These are phyloP conservation scores for Nansenia antarctica DNA, from an alignment of 2,113 vertebrate species.

Conservation along the genomic window DNA sequence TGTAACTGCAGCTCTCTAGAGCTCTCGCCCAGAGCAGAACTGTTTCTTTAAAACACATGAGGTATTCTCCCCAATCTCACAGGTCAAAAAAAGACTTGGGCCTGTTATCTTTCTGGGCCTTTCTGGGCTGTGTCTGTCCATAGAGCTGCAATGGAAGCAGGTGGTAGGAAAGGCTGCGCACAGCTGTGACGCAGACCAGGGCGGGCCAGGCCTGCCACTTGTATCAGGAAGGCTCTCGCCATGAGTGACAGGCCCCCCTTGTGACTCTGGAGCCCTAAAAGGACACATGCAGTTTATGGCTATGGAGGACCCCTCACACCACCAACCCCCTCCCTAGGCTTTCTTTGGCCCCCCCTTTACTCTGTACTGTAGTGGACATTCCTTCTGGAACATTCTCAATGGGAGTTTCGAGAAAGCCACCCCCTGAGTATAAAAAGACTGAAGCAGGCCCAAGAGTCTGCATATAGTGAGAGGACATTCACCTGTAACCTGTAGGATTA, in stretches of 20 bases:
- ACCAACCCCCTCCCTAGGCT: slow-evolving; percentile 26
- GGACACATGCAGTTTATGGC: slow-evolving; percentile 67
- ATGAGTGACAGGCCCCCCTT: slow-evolving; percentile 77
- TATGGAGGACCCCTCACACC: slow-evolving; percentile 30
- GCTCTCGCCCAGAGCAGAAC: no score
- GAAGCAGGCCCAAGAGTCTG: slow-evolving; percentile 19
- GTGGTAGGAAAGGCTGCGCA: slow-evolving; percentile 44
- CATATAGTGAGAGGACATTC: slow-evolving; percentile 39
- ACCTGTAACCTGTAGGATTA: slow-evolving; percentile 41
- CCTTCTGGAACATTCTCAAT: slow-evolving; percentile 78
- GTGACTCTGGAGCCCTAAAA: slow-evolving; percentile 75
- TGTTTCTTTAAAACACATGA: slow-evolving; percentile 3
- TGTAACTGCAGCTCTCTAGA: no score
- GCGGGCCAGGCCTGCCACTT: slow-evolving; percentile 27
- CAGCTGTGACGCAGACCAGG: slow-evolving; percentile 55
- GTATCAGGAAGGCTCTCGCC: slow-evolving; percentile 52
- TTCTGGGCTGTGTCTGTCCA: slow-evolving; percentile 20
- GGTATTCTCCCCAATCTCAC: slow-evolving; percentile 16
- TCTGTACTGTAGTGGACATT: slow-evolving; percentile 41
- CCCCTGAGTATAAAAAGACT: slow-evolving; percentile 73
- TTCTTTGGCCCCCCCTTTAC: no score
- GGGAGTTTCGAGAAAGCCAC: slow-evolving; percentile 67
- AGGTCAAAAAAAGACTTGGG: slow-evolving; percentile 24
- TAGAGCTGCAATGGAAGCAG: slow-evolving; percentile 30
- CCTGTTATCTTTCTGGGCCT: slow-evolving; percentile 14